Base-by-base conservation (phyloP, 2,888 invertebrate species). In the Candidula unifasciata region DNA sequence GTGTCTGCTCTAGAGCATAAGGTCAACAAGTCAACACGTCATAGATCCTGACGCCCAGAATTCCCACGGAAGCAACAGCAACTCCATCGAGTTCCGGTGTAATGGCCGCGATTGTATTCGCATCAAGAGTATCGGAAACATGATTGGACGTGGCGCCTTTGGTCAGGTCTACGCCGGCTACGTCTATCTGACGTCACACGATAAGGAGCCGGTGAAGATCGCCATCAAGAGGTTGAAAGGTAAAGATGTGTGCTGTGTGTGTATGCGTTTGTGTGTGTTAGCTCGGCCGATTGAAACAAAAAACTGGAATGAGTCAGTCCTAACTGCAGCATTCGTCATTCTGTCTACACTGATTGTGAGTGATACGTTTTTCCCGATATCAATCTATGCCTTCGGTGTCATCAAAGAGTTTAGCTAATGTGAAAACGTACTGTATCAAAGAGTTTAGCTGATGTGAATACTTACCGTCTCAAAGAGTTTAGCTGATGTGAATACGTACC, bases 141-240 rank as follows among this genome's bases (percentile, higher is more conserved):
- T 87, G 73, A n/a, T 89, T 27, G 89, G 89, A 1, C 86, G 86
- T 21, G 89, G 89, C 3, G 88, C 89, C 10, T 89, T 89, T 66
- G 89, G 88, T 1, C 86, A 88, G 74, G 89, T 89, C 16, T 87
- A 85, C 73, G 87, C 87, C 68, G 89, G 86, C 0, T 69, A 77
- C 13, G 87, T 80, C 2, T 82, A 60, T 16, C 52, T 77, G 68
- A 74, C 80, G 10, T 52, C 79, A 27, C n/a, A 85, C 37, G 78
- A 77, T 60, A 85, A 83, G 64, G 83, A 81, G 27, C 69, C 78
- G 2, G 8, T 78, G n/a, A 81, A 68, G 54, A 85, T 86, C 27
- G 86, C 86, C 0, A 77, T 86, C 18, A 86, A 86, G 52, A 35
- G 69, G 57, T 24, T 85, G 52, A 86, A 85, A 86, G 86, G 86